Evolutionary conservation across 2,113 vertebrate genomes (phyloP).

Genomic region (Lichenostomus cassidix): DNA sequence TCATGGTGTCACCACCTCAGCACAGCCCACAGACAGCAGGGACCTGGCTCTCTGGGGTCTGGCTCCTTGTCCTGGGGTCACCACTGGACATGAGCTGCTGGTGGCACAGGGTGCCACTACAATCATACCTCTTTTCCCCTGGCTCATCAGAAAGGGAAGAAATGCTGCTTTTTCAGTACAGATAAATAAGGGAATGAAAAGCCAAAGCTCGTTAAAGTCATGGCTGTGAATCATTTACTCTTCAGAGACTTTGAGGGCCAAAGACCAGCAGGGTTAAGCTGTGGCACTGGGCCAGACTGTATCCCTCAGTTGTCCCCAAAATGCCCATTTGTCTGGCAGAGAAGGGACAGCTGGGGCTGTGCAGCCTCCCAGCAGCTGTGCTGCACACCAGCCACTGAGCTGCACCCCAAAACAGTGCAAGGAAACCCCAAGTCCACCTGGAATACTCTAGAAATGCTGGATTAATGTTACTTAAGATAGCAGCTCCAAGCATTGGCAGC

Average conservation of each 20-base stretch:
- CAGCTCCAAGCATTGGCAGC: background rate
- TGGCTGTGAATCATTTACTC: background rate
- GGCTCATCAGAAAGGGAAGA: background rate
- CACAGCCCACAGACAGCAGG: background rate
- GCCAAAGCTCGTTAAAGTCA: background rate
- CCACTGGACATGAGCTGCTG: background rate
- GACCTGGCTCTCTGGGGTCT: background rate
- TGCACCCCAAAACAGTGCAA: background rate
- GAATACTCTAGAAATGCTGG: background rate
- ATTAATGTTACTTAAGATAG: background rate
- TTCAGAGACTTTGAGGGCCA: background rate
- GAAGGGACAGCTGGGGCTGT: background rate
- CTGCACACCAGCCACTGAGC: fast-evolving
- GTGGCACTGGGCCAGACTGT: background rate
- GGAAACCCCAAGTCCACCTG: background rate
- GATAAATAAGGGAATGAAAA: background rate
- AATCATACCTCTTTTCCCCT: too few relatives aligned
- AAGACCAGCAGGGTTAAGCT: background rate
- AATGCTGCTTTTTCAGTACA: background rate
- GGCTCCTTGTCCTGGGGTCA: background rate
- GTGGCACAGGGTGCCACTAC: background rate
- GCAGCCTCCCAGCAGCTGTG: background rate
- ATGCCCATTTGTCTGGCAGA: background rate
- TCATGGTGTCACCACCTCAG: fast-evolving
- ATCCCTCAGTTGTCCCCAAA: background rate